Conservation (phyloP, 2,113 vertebrate genomes). For the Grammomys dolichurus region DNA sequence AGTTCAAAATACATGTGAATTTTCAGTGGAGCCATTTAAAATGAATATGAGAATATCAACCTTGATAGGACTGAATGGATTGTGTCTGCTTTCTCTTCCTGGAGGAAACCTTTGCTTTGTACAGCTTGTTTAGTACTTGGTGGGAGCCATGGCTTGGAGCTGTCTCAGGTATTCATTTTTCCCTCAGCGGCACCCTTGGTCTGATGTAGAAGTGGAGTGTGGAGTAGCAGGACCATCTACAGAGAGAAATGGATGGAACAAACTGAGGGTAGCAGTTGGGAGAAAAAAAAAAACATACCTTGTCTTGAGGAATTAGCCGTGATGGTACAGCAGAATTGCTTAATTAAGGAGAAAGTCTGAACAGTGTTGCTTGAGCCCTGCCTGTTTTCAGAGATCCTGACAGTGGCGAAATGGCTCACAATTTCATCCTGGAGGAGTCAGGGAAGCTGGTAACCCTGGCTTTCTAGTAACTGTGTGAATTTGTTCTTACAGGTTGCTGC, state of each 20-base stretch:
- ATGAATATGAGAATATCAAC: neutral
- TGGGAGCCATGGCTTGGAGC: neutral
- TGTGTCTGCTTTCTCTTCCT: neutral
- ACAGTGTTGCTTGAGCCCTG: fast-evolving
- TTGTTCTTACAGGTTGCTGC: constrained; percentile 90
- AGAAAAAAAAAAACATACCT: neutral
- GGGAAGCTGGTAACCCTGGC: neutral
- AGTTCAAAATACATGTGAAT: neutral
- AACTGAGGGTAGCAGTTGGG: neutral
- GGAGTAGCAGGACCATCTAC: neutral
- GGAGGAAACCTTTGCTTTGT: neutral
- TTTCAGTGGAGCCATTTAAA: neutral
- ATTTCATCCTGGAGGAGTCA: neutral
- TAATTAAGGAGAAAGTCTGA: neutral
- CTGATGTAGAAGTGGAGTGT: neutral
- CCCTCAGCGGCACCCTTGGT: neutral
- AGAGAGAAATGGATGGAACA: neutral
- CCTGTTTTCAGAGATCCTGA: neutral
- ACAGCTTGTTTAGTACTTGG: neutral
- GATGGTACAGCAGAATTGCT: neutral
- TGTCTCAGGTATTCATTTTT: neutral
- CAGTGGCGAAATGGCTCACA: neutral
- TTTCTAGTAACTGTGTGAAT: neutral
- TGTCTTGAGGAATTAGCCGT: neutral
- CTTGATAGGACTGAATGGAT: no score